Conservation (phyloP, 2,113 vertebrate genomes). For the Cottus gobio region DNA sequence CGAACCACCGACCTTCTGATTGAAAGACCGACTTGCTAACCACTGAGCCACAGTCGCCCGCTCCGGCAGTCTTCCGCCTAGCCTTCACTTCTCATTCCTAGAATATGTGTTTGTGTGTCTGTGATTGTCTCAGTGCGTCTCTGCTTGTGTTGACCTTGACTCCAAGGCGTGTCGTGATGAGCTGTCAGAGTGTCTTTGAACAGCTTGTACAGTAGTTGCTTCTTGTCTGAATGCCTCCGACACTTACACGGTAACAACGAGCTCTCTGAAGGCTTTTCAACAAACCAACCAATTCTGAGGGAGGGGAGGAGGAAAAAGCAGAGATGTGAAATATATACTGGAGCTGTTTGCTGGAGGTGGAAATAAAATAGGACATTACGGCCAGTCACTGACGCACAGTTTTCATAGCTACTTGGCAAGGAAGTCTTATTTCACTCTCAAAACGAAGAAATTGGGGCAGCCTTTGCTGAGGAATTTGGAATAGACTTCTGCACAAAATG, state of each 20-base stretch:
- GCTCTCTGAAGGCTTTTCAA: conserved; percentile 62
- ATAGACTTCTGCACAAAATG: conserved; percentile 13
- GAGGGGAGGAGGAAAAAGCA: conserved; percentile 38
- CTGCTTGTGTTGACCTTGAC: conserved; percentile 50
- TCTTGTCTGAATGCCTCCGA: conserved; percentile 56
- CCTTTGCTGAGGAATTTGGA: conserved; percentile 14
- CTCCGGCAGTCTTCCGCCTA: no score
- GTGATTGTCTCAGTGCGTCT: conserved; percentile 11
- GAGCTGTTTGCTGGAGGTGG: conserved; percentile 58
- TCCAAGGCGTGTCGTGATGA: conserved; percentile 24
- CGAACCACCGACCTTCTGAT: no score
- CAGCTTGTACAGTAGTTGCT: conserved; percentile 45
- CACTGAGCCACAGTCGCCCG: no score
- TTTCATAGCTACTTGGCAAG: conserved; percentile 7
- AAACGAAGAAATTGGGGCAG: conserved; percentile 6
- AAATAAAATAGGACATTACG: conserved; percentile 41
- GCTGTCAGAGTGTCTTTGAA: conserved; percentile 41
- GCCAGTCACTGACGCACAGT: conserved; percentile 21
- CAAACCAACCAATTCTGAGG: conserved; percentile 52
- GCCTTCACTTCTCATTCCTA: not conserved
- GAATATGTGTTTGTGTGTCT: not conserved
- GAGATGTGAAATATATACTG: conserved; percentile 42
- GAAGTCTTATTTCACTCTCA: conserved; percentile 18
- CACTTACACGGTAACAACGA: conserved; percentile 57
- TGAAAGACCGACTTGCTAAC: no score